phyloP scores from a whole-genome alignment of 2,888 invertebrate species.

The Chorisops tibialis region DNA sequence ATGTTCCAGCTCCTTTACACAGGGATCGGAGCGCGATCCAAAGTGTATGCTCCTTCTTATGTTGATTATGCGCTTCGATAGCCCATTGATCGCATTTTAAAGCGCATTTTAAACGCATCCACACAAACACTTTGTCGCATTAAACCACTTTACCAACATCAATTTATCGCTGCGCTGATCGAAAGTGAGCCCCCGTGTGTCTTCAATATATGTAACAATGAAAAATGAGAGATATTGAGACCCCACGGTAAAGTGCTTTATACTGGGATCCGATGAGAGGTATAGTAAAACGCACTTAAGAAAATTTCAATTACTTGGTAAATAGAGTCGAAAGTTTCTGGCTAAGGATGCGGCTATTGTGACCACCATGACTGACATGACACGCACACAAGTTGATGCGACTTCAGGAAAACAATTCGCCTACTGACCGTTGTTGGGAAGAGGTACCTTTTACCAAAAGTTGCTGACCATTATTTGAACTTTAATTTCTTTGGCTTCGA shows the following conservation, averaged over 20 bases:
- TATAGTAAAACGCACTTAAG: conserved; percentile 7
- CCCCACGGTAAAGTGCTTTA: background rate
- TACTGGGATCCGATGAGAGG: background rate
- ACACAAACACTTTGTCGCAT: conserved; percentile 8
- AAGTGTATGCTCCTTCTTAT: too few species aligned
- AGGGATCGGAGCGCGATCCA: too few species aligned
- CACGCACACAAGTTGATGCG: too few species aligned
- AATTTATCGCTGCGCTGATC: background rate
- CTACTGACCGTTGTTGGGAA: too few species aligned
- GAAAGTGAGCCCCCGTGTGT: conserved; percentile 4
- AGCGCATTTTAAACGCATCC: background rate
- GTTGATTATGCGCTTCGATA: background rate
- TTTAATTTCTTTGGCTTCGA: conserved; percentile 21
- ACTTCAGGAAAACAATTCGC: too few species aligned
- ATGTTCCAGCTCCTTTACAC: too few species aligned
- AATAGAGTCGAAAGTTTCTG: background rate
- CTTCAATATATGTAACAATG: background rate
- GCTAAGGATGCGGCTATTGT: too few species aligned
- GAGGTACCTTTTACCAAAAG: background rate
- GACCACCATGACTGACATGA: too few species aligned
- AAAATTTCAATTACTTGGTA: conserved; percentile 23
- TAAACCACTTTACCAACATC: conserved; percentile 17
- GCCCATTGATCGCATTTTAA: background rate
- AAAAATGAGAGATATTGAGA: conserved; percentile 6
- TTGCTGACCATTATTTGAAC: conserved; percentile 6